Evolutionary conservation across 2,797 vertebrate species (phyloP).

Genomic region (Channa striata): DNA sequence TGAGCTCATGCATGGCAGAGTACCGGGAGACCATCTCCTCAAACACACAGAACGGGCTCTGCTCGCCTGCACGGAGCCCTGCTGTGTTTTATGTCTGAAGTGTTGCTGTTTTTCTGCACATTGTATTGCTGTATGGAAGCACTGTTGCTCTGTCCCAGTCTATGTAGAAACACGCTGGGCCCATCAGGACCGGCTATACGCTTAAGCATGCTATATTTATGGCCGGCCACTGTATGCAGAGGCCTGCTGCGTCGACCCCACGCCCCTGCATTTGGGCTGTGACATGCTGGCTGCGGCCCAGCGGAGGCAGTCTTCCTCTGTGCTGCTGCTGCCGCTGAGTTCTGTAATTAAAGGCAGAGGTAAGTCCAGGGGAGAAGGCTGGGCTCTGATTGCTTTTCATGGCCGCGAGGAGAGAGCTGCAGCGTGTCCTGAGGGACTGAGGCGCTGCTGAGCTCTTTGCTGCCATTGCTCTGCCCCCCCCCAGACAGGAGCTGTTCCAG

Average conservation of each 20-base stretch:
- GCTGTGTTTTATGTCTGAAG: constrained; percentile 54
- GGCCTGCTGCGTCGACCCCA: constrained; percentile 48
- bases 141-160: constrained; percentile 34
- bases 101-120: constrained; percentile 41
- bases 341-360: constrained; percentile 87
- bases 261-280: constrained; percentile 50
- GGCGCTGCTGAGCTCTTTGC: constrained; percentile 78
- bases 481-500: constrained; percentile 66
- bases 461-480: constrained; percentile 55
- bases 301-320: constrained; percentile 67
- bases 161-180: constrained; percentile 41
- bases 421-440: constrained; percentile 78
- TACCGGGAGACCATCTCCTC: constrained; percentile 23
- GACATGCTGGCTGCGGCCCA: constrained; percentile 66
- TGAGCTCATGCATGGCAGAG: constrained; percentile 2
- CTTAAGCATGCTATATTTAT: constrained; percentile 45
- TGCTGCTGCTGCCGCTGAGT: constrained; percentile 58
- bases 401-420: constrained; percentile 79
- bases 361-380: constrained; percentile 83
- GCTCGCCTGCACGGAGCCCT: constrained; percentile 30
- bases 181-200: constrained; percentile 43
- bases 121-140: constrained; percentile 41
- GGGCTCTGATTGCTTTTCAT: constrained; percentile 86
- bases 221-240: constrained; percentile 58
- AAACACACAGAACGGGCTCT: constrained; percentile 34